Evolutionary conservation across 2,797 vertebrate species (phyloP).

Genomic region (Neopelma chrysocephalum): DNA sequence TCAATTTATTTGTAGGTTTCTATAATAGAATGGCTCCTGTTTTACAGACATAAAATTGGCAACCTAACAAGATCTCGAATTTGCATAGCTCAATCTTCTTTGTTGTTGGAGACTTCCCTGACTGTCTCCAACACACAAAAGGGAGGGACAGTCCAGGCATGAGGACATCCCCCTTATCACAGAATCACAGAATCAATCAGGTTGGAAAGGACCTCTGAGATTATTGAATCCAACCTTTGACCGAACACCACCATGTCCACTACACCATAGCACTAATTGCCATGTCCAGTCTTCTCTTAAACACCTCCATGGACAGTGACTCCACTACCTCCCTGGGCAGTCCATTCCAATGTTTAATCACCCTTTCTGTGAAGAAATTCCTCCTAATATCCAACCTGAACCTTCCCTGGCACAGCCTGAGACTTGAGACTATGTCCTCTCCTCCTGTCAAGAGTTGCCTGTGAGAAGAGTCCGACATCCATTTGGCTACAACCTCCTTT

Average conservation of each 20-base stretch:
- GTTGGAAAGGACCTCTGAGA: background rate
- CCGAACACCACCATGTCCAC: background rate
- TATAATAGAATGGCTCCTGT: background rate
- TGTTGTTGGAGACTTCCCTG: background rate
- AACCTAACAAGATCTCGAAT: background rate
- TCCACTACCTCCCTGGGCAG: background rate
- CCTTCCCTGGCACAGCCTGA: background rate
- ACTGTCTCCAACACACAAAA: background rate
- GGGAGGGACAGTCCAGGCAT: background rate
- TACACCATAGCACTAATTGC: background rate
- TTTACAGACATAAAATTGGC: background rate
- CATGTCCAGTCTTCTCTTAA: background rate
- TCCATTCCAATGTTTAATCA: background rate
- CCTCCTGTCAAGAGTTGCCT: background rate
- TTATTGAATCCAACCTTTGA: background rate
- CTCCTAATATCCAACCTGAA: background rate
- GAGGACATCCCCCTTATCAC: background rate
- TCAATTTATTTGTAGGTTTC: background rate
- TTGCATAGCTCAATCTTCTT: background rate
- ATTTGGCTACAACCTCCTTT: background rate
- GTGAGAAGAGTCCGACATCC: background rate
- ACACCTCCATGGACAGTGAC: background rate
- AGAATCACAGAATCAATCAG: background rate
- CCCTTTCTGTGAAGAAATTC: background rate
- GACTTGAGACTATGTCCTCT: background rate